Evolutionary conservation across 2,888 invertebrate genomes (phyloP), one percentile per base, ranked within the genome.

Genomic region (Synergus umbraculus): DNA sequence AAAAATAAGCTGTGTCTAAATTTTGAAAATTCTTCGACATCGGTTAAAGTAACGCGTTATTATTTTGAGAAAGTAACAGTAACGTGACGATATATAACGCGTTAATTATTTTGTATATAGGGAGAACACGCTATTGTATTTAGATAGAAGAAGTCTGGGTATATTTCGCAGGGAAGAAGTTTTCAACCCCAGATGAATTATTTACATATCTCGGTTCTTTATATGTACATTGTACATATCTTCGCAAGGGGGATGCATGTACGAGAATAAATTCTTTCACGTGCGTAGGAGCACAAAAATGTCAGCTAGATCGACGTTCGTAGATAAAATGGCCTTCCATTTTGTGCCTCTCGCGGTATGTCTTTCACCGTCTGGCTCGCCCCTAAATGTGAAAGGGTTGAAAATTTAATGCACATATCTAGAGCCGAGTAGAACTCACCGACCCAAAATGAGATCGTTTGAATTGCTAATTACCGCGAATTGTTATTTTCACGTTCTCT

Each of bases 321-420:
- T 44, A 44, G 64, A 73, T 73, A 78, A 78, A 78, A 64, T 22
- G 46, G 44, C 22, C 29, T 73, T 12, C 46, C 15, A 69, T 69
- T 69, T 78, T 64, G 64, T 60, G n/a, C 22, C 22, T 12, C 18
- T 54, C 49, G 44, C 69, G 54, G 8, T 22, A 8, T 29, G 46
- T 49, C 64, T 29, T 46, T 41, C 46, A 4, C 29, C 29, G 15
- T 37, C 76, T 13, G 41, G 18, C 10, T 43, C 60, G 76, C 43
- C 83, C 79, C 80, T 81, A 83, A 78, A 82, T 76, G 79, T 54
- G 73, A 77, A 82, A 84, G 81, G 83, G 82, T 79, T 84, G 69
- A 78, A 76, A 81, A 79, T 80, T 80, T 77, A 83, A 79, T 83
- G 81, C 73, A 78, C 78, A 76, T 69, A 29, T 29, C 77, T 58